Evolutionary conservation across 2,797 vertebrate genomes (phyloP), one percentile per base, ranked within the genome.

Genomic region (Dermochelys coriacea): DNA sequence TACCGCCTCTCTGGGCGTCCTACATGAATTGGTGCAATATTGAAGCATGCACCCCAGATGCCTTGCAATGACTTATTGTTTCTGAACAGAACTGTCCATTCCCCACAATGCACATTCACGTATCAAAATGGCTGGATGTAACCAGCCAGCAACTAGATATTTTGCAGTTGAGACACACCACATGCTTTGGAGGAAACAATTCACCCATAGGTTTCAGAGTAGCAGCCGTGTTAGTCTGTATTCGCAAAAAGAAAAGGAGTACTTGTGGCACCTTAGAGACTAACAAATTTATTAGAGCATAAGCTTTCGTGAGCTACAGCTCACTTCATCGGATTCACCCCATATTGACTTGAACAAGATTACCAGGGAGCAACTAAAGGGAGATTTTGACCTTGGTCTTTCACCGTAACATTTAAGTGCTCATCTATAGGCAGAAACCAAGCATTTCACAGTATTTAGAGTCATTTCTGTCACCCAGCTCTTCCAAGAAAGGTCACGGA

Each of bases 401-500:
- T 86, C 21, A 21, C n/a, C 12, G 9, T 47, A 68, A 85, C 78
- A 77, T 90, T 57, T 57, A 18, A 49, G 29, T 88, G 59, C 41
- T 29, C 47, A 47, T 47, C 87, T 19, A 1, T 84, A 77, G 12
- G 23, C 12, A 54, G 74, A 78, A 93, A 79, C 54, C 75, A 80
- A 80, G 51, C 34, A 59, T 64, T 90, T 93, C 59, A 52, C 4
- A 12, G 8, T 6, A 23, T 45, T 86, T 55, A 87, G 83, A 52
- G 55, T 25, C 0, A 12, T 75, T 85, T 85, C 55, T 68, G 4
- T 0, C 74, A 74, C 2, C 6, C 12, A 2, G 3, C 0, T 2
- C 8, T 77, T 29, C 5, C 52, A 51, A 0, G 1, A 3, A 91
- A 15, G 85, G 12, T 47, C 87, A 92, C 61, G 12, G 87, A 93